Evolutionary conservation across 2,113 vertebrate genomes (phyloP).

Genomic region (Sorex araneus): DNA sequence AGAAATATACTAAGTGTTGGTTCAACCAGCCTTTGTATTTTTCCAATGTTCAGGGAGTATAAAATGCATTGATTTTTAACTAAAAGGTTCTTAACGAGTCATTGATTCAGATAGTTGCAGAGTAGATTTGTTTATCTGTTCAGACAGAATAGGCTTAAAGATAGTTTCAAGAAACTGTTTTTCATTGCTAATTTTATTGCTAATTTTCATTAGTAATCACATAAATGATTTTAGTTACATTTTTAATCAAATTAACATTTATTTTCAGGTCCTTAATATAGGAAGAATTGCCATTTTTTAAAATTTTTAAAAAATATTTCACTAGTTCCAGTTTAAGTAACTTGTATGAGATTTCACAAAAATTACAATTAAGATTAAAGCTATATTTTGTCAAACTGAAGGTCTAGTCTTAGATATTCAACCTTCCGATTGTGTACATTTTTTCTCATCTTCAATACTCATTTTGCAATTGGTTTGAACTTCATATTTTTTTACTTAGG

Average conservation of each 20-base stretch:
- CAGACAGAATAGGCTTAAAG: constrained; percentile 30
- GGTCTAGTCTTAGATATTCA: neutral
- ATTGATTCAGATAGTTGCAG: constrained; percentile 60
- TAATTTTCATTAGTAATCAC: constrained; percentile 51
- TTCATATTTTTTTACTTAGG: neutral
- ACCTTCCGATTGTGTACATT: constrained; percentile 23
- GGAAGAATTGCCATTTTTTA: neutral
- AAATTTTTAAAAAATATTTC: neutral
- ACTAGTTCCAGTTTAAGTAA: neutral
- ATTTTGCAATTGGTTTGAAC: neutral
- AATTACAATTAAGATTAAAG: neutral
- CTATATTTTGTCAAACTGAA: neutral
- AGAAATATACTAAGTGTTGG: neutral
- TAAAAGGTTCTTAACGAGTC: constrained; percentile 72
- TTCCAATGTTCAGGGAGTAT: neutral
- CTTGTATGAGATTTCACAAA: neutral
- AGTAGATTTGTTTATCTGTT: constrained; percentile 53
- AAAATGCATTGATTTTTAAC: constrained; percentile 69
- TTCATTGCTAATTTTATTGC: constrained; percentile 34
- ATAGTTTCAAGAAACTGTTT: constrained; percentile 24
- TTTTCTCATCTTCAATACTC: neutral
- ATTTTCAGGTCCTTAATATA: neutral
- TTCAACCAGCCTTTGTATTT: constrained; percentile 23
- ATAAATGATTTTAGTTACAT: constrained; percentile 6
- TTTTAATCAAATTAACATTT: constrained; percentile 40